Base-by-base conservation (phyloP, 1,140 invertebrate genomes). In the Calliphora vicina region DNA sequence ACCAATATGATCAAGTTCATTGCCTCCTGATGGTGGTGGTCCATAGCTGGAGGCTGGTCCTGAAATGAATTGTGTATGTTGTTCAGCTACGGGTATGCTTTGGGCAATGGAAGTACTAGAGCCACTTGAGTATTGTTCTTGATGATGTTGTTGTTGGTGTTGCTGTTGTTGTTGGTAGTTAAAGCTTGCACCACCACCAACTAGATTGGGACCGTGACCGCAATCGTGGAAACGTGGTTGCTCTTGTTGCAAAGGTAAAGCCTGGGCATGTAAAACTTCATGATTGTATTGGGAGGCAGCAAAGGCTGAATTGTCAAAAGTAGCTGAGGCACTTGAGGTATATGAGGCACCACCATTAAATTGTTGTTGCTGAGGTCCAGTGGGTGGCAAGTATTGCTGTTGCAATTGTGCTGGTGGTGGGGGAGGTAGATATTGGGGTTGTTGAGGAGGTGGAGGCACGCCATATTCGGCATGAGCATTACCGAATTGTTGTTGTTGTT, bases 1-100 rank as follows among this genome's bases (percentile, higher is more conserved):
- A 13, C 88, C 89, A 82, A 90, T 88, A 25, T 84, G 84, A 57
- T 87, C 88, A 2, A 87, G 76, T 13, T 87, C 83, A 10, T 89
- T 88, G 23, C 35, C 71, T 10, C 86, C 88, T 0, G 87, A 87
- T 0, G 87, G 76, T 5, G 89, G 88, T 6, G 87, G 85, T n/a
- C 87, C 87, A 15, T 90, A 89, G 61, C 87, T 88, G 50, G 86
- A 86, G 8, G 83, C 72, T 5, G 87, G 85, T 1, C 86, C 85
- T 0, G 78, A 83, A 0, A 89, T 6, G 27, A 89, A 86, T 80
- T 89, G 87, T 26, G 87, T 80, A 89, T 91, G 87, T 91, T 92
- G 84, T 91, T 92, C 80, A 87, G 91, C 83, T 88, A 87, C 82
- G 73, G 87, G 84, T 86, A 91, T 83, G 90, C 89, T 88, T 82